These are phyloP conservation scores for Xiphophorus hellerii DNA, from an alignment of 2,113 vertebrate species.

Conservation along the genomic window DNA sequence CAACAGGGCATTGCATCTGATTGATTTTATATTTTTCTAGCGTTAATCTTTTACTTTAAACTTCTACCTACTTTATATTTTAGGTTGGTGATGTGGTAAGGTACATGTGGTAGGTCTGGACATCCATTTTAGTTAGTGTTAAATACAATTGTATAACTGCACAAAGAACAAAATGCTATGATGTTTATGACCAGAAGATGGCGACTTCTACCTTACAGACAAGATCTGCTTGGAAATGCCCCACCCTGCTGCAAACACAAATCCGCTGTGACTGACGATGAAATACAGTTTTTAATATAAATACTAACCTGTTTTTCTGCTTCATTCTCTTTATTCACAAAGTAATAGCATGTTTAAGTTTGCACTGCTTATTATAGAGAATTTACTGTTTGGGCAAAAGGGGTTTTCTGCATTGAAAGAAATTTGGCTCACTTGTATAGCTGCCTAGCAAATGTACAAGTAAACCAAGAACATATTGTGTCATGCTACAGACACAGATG, in stretches of 20 bases:
- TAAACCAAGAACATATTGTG: neutral
- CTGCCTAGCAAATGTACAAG: neutral
- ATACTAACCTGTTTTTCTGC: neutral
- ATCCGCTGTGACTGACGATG: neutral
- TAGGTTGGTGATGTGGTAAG: neutral
- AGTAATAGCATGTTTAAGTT: neutral
- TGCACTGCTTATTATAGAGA: neutral
- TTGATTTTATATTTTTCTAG: neutral
- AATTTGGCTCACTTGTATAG: neutral
- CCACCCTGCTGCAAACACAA: conserved; percentile 37
- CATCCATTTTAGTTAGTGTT: neutral
- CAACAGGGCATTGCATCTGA: neutral
- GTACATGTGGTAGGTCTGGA: neutral
- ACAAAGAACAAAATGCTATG: neutral
- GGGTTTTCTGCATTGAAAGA: neutral
- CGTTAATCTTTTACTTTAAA: neutral
- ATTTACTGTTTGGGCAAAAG: neutral
- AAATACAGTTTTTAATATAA: neutral
- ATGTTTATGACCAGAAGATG: conserved; percentile 53
- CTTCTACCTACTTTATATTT: neutral
- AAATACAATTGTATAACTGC: neutral
- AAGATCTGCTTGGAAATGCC: neutral
- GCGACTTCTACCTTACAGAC: conserved; percentile 23
- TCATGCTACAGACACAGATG: neutral
- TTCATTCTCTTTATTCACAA: neutral